Percentiles rank a stretch among this genome's conserved stretches.
Conservation (phyloP, 92 coral and sea anemone species). For the Heteractis magnifica region DNA sequence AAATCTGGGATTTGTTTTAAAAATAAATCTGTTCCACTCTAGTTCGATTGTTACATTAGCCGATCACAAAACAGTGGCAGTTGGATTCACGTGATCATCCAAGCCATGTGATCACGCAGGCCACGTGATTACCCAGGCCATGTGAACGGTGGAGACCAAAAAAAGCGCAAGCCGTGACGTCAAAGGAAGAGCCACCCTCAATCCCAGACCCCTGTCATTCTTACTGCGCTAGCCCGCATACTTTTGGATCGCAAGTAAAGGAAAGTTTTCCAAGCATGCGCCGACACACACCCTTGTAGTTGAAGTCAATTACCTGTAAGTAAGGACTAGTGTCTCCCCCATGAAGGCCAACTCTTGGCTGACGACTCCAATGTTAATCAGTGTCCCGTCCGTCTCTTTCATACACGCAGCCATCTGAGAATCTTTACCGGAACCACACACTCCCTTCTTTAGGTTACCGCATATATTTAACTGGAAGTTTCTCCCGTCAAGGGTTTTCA, state of each 20-base stretch:
- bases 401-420: slow-evolving; percentile 51
- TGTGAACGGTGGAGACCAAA: too few species aligned
- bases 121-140: too few species aligned
- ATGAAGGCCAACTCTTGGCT: slow-evolving; percentile 45
- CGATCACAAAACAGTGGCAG: too few species aligned
- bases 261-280: background rate
- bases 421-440: slow-evolving; percentile 17
- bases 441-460: slow-evolving; percentile 27
- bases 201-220: too few species aligned
- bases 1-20: too few species aligned
- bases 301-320: slow-evolving; percentile 40
- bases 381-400: slow-evolving; percentile 40
- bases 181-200: too few species aligned
- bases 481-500: slow-evolving; percentile 24
- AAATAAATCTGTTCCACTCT: too few species aligned
- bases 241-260: background rate
- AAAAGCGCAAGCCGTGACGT: too few species aligned
- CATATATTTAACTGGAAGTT: slow-evolving; percentile 61
- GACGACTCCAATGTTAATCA: slow-evolving; percentile 47
- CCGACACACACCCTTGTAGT: background rate
- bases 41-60: too few species aligned
- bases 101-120: too few species aligned
- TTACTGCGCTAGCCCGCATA: too few species aligned
- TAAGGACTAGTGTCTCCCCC: slow-evolving; percentile 71
- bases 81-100: too few species aligned